phyloP scores from a whole-genome alignment of 2,797 vertebrate genomes.

The Pterois miles region DNA sequence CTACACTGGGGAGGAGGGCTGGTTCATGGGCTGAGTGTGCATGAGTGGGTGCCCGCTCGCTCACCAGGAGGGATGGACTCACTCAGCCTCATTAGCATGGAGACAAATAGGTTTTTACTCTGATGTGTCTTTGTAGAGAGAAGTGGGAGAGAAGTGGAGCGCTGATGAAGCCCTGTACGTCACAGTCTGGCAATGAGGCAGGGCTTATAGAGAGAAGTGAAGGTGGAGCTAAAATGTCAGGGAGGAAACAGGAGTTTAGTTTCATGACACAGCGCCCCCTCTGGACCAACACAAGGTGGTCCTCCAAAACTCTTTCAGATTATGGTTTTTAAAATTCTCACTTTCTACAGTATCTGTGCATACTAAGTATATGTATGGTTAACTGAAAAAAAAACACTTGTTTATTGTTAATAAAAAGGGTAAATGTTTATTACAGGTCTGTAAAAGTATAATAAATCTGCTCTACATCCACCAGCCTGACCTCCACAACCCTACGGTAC shows the following conservation, averaged over 20 bases:
- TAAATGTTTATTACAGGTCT: neutral
- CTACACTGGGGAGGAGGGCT: slow-evolving; percentile 10
- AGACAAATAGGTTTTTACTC: slow-evolving; percentile 60
- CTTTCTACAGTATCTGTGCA: no score
- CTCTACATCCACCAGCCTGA: no score
- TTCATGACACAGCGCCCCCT: neutral
- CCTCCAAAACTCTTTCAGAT: no score
- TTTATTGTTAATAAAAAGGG: neutral
- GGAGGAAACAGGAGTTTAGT: slow-evolving; percentile 23
- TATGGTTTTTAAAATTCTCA: no score
- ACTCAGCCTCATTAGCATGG: slow-evolving; percentile 60
- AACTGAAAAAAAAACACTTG: neutral
- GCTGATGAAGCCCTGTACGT: slow-evolving; percentile 45
- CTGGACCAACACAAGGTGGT: neutral
- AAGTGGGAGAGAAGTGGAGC: slow-evolving; percentile 26
- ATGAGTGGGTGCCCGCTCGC: neutral
- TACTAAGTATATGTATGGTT: no score
- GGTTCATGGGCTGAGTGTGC: slow-evolving; percentile 6
- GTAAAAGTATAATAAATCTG: neutral
- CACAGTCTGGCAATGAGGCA: slow-evolving; percentile 17
- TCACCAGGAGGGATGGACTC: slow-evolving; percentile 53
- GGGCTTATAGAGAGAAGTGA: slow-evolving; percentile 1
- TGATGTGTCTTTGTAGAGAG: slow-evolving; percentile 52
- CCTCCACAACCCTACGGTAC: no score
- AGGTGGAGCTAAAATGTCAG: slow-evolving; percentile 22